phyloP scores from a whole-genome alignment of 2,888 invertebrate genomes.

The Thymelicus lineola region DNA sequence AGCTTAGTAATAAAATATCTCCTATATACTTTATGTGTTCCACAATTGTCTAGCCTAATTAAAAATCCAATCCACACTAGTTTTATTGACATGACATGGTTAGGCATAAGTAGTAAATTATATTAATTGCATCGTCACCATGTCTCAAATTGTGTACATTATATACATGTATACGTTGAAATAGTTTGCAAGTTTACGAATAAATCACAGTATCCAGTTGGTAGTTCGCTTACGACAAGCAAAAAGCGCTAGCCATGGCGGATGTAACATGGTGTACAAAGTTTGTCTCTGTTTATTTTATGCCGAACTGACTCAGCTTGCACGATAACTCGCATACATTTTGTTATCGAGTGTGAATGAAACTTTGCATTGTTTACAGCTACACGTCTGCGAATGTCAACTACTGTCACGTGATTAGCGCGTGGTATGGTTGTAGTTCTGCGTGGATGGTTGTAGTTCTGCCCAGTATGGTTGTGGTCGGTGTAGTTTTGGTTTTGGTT shows the following conservation, averaged over 20 bases:
- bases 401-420: no score
- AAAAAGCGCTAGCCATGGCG: not conserved
- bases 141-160: not conserved
- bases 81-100: no score
- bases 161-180: not conserved
- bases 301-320: not conserved
- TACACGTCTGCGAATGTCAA: no score
- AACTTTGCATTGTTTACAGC: not conserved
- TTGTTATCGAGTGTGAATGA: not conserved
- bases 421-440: no score
- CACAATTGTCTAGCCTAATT: no score
- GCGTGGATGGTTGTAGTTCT: no score
- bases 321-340: not conserved
- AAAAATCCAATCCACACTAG: no score
- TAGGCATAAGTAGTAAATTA: no score
- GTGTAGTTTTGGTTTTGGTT: no score
- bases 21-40: no score
- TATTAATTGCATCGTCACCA: not conserved
- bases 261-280: not conserved
- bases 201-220: conserved; percentile 5
- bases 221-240: not conserved
- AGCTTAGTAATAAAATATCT: no score
- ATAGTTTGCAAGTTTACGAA: conserved; percentile 1
- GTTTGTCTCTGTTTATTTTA: not conserved
- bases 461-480: no score